Evolutionary conservation across 2,113 vertebrate genomes (phyloP).

Genomic region (Scartelaos histophorus): DNA sequence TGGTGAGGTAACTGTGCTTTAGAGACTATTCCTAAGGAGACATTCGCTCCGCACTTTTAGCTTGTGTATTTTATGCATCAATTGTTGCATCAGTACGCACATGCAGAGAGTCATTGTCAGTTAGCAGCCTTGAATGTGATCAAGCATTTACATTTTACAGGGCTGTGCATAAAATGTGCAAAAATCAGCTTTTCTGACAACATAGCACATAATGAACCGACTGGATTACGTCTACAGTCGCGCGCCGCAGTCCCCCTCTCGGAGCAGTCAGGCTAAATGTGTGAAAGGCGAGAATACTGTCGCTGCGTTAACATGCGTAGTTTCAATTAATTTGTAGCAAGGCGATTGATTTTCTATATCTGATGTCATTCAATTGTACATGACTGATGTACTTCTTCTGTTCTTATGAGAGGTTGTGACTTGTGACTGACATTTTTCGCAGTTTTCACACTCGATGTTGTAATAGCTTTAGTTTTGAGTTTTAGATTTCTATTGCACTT

Average conservation of each 20-base stretch:
- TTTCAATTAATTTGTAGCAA: background rate
- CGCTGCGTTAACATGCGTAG: background rate
- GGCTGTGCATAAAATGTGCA: conserved; percentile 8
- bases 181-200: conserved; percentile 9
- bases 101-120: background rate
- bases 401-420: too few relatives aligned
- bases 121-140: background rate
- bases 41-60: background rate
- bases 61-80: background rate
- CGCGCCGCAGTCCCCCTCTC: background rate
- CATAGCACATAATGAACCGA: background rate
- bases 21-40: background rate
- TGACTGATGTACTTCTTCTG: background rate
- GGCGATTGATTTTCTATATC: background rate
- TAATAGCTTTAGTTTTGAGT: too few relatives aligned
- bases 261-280: background rate
- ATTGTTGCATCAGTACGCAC: conserved; percentile 6
- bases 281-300: background rate
- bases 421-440: too few relatives aligned
- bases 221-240: background rate
- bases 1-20: background rate
- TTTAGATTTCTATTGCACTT: too few relatives aligned
- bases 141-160: conserved; percentile 14
- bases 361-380: background rate
- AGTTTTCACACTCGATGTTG: too few relatives aligned